Conservation (phyloP, 2,113 vertebrate species). For the Panthera uncia region DNA sequence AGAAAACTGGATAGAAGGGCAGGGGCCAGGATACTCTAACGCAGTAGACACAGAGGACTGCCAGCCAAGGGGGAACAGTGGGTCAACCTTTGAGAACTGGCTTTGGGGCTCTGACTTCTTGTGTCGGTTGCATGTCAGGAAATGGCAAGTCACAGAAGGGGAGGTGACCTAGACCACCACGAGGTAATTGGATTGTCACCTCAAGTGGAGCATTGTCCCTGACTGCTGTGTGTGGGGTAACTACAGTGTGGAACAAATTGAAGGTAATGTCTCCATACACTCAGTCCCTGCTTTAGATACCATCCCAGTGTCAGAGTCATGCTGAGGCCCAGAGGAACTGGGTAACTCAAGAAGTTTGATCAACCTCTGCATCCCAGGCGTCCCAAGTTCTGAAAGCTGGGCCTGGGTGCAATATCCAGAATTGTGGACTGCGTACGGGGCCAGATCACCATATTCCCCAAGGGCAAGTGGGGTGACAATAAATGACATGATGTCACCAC, state of each 20-base stretch:
- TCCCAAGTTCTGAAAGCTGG: background rate
- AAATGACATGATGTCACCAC: background rate
- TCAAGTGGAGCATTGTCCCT: background rate
- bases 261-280: background rate
- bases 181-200: background rate
- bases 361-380: background rate
- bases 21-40: background rate
- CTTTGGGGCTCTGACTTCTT: background rate
- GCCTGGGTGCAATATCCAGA: background rate
- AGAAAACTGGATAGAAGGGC: background rate
- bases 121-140: background rate
- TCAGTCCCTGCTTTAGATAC: background rate
- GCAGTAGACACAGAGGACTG: background rate
- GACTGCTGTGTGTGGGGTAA: background rate
- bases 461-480: background rate
- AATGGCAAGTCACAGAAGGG: background rate
- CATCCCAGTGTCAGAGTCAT: background rate
- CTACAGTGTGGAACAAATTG: background rate
- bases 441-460: background rate
- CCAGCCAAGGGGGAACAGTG: too few species aligned
- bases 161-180: background rate
- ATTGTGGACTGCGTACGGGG: background rate
- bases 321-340: background rate
- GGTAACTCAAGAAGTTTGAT: background rate
- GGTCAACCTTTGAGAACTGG: background rate